Evolutionary conservation across 1,140 invertebrate genomes (phyloP), one percentile per base, ranked within the genome.

Genomic region (Bombus ignitus): DNA sequence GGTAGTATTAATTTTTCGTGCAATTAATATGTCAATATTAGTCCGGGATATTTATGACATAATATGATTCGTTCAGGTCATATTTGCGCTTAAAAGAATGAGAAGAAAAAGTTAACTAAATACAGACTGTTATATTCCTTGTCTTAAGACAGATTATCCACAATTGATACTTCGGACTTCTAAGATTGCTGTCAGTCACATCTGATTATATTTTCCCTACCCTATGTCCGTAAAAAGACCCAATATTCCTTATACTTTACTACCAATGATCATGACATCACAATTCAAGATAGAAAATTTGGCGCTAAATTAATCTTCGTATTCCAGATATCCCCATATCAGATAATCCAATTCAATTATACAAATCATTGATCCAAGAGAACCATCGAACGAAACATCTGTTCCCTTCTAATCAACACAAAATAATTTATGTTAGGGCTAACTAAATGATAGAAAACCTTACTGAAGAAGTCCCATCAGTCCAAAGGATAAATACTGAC

Each of bases 351-450:
- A 72, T 12, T 5, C 81, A 66, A 84, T 44, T 57, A 39, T 9
- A 28, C 65, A 59, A 70, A 70, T 78, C 74, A 22, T 79, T 10
- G 35, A 3, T 59, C 53, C 44, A 35, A 42, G n/a, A 39, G 39
- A 25, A 44, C 28, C 6, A 72, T 72, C 53, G 10, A 62, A 44
- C 59, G 71, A 47, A 77, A 77, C 81, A 32, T 74, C 13, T 28
- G 37, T 28, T 15, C 37, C 35, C 28, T 57, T 35, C 18, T 47
- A 8, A 35, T 66, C 9, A 2, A 35, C 15, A 15, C 53, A 13
- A 53, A 47, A 73, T 85, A 80, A 85, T 85, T 80, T 32, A 32
- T 47, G 68, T 44, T 39, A 39, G 6, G 44, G 25, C 8, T 0
- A 42, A 66, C 44, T 35, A 35, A 25, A 72, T 53, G 47, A 81